Evolutionary conservation across 1,140 invertebrate genomes (phyloP).

Genomic region (Caenorhabditis briggsae): DNA sequence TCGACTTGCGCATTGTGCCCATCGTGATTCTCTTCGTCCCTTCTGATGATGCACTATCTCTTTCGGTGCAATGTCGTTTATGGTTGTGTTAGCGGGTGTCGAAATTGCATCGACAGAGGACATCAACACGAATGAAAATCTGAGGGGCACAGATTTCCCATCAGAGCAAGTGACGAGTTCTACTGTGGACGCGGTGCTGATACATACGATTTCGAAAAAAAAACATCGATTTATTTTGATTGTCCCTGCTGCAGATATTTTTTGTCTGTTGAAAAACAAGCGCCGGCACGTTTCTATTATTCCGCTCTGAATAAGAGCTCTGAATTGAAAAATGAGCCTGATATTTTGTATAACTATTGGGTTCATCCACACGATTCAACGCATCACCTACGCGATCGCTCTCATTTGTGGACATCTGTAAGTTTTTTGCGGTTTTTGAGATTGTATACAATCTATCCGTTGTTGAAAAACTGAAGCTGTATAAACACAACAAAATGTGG

Average conservation of each 20-base stretch:
- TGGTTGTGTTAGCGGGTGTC: slow-evolving; percentile 23
- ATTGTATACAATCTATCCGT: neutral
- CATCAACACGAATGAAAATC: slow-evolving; percentile 12
- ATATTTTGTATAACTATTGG: slow-evolving; percentile 10
- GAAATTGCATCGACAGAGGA: slow-evolving; percentile 9
- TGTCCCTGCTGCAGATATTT: no score
- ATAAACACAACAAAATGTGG: neutral
- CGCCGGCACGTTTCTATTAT: slow-evolving; percentile 3
- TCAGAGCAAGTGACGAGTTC: no score
- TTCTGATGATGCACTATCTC: neutral
- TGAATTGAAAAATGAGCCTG: neutral
- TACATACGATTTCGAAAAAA: neutral
- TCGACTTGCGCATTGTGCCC: neutral
- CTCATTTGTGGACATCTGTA: slow-evolving; percentile 14
- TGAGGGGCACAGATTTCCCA: neutral
- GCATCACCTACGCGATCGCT: slow-evolving; percentile 10
- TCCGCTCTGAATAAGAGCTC: neutral
- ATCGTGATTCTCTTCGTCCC: neutral
- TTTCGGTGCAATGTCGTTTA: neutral
- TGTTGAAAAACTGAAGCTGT: neutral
- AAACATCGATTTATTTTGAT: no score
- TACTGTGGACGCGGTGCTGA: no score
- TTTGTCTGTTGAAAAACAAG: no score
- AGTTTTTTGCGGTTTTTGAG: neutral
- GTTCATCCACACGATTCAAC: slow-evolving; percentile 6